Percentiles rank a stretch among this genome's conserved stretches.
Evolutionary conservation across 2,113 vertebrate genomes (phyloP).

Genomic region (Natator depressus): DNA sequence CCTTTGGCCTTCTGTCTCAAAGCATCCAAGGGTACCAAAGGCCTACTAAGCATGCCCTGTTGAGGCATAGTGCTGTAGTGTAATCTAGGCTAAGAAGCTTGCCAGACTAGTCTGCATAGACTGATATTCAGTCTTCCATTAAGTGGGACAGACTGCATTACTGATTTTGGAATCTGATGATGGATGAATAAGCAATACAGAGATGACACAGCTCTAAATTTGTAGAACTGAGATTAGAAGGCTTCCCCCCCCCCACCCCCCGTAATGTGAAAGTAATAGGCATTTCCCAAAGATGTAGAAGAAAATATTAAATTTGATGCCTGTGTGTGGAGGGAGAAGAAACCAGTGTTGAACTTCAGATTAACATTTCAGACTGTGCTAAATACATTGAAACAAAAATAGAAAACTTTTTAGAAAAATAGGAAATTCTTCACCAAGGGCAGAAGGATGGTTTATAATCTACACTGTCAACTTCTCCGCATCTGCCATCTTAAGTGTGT

Average conservation of each 20-base stretch:
- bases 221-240: slow-evolving; percentile 51
- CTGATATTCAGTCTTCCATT: slow-evolving; percentile 71
- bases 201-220: slow-evolving; percentile 59
- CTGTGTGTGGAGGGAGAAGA: slow-evolving; percentile 19
- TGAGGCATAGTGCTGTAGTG: neutral
- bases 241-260: neutral
- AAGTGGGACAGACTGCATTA: slow-evolving; percentile 65
- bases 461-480: slow-evolving; percentile 44
- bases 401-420: slow-evolving; percentile 32
- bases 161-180: slow-evolving; percentile 68
- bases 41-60: neutral
- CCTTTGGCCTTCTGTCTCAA: neutral
- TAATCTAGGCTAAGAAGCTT: slow-evolving; percentile 53
- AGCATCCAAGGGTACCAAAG: neutral
- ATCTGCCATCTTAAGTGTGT: slow-evolving; percentile 67
- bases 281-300: slow-evolving; percentile 54
- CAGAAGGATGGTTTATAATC: slow-evolving; percentile 52
- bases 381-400: slow-evolving; percentile 37
- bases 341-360: slow-evolving; percentile 55
- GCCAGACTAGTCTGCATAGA: slow-evolving; percentile 48
- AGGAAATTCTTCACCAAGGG: slow-evolving; percentile 52
- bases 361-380: slow-evolving; percentile 59
- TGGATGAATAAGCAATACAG: slow-evolving; percentile 45
- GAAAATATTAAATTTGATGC: slow-evolving; percentile 53
- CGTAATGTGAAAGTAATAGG: slow-evolving; percentile 44